Base-by-base conservation (phyloP, 2,888 invertebrate species). In the Caenorhabditis angaria region DNA sequence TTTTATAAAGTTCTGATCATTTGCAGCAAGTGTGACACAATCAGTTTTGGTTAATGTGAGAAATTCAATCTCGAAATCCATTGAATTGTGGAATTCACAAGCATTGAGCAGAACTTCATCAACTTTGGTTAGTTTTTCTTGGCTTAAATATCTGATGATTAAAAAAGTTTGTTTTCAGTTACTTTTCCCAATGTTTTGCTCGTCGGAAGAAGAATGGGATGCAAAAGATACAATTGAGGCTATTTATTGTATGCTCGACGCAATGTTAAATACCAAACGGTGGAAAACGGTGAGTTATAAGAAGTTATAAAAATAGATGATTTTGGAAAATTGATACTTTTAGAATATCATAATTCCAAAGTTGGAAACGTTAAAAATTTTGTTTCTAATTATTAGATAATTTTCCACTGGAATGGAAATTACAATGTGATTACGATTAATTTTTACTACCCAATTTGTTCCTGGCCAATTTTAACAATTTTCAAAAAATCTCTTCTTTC, bases 181-280 rank as follows among this genome's bases (percentile, higher is more conserved):
- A 48, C 55, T 68, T n/a, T 72, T 65, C 32, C 72, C 72, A 47
- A 68, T 67, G 59, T 72, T 72, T 58, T 72, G 72, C 14, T 28
- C 55, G 25, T 59, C 67, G 14, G 65, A 68, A 24, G 61, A 53
- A 18, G 72, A 72, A 54, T 72, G 72, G 72, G 72, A 72, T 35
- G 32, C 68, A 12, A 57, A 48, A 22, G 72, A 62, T 8, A 72
- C 72, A 1, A 68, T 72, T 51, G 68, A 72, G 22, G 65, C 64
- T 1, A 55, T 72, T 10, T 72, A 65, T 47, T 6, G 55, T 12
- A 72, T 72, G 72, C 61, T 72, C 22, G 72, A 72, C 20, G 61
- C 51, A n/a, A 61, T 72, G 29, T 10, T 54, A n/a, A 65, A 65
- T n/a, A 60, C 41, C 1, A 68, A 57, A 28, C 28, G 68, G 29